Base-by-base conservation (phyloP, 2,888 invertebrate species). In the Sylvicola cinctus region DNA sequence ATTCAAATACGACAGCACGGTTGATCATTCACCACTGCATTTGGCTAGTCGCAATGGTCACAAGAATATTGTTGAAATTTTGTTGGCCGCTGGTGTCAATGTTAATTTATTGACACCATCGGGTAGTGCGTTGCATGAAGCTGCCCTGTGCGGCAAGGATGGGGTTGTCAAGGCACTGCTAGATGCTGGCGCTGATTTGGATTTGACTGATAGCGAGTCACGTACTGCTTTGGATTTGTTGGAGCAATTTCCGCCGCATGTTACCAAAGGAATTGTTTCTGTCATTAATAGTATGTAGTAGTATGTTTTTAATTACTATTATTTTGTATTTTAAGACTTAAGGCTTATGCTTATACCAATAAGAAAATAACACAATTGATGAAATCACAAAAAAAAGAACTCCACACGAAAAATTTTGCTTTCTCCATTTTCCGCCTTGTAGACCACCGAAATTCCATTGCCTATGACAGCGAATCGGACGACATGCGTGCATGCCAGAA, bases 71-170 rank as follows among this genome's bases (percentile, higher is more conserved):
- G 90, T 91, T 23, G 73, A 75, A 46, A 71, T 78, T 1, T 62
- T 93, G 3, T 64, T 91, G 33, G 69, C 74, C 10, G 79, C 84
- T 13, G 90, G 90, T 0, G 76, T 90, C 46, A 76, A 83, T 52
- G 83, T 90, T 4, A 90, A 93, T 58, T 68, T 80, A 23, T 64
- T 79, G 44, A 87, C 90, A 11, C 72, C 76, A 38, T 72, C 75
- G 23, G 93, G 93, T 1, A 87, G 87, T 5, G 84, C 91, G 0
- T 65, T 95, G 40, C 93, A 93, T 61, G 90, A 91, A 53, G 91
- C 93, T 1, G 88, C 88, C 0, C 67, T 87, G 16, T 88, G 78
- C 54, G 90, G 90, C 13, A 88, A 90, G 56, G 74, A 80, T 43
- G 78, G 83, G 38, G 87, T 90, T 13, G 88, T 87, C 15, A 66